These are phyloP conservation scores for Hemistola chrysoprasaria DNA, from an alignment of 2,888 invertebrate species.

Conservation along the genomic window DNA sequence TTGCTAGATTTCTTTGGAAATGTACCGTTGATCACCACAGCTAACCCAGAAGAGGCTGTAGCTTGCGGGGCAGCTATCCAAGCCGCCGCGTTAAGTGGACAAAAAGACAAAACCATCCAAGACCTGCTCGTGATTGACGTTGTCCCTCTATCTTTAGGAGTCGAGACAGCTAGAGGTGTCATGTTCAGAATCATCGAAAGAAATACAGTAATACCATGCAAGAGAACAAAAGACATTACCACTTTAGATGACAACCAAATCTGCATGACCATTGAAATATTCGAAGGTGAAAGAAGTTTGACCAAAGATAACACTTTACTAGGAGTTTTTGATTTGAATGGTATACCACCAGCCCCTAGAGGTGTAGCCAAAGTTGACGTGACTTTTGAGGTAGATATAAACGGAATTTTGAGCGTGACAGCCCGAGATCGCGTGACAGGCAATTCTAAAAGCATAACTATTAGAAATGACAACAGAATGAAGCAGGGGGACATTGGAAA, in stretches of 20 bases:
- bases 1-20: constrained; percentile 52
- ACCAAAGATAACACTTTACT: constrained; percentile 62
- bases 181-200: constrained; percentile 62
- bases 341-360: constrained; percentile 60
- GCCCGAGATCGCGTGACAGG: constrained; percentile 57
- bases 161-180: constrained; percentile 60
- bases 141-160: constrained; percentile 59
- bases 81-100: constrained; percentile 53
- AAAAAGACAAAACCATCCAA: constrained; percentile 41
- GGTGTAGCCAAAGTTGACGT: constrained; percentile 59
- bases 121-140: constrained; percentile 55
- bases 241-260: constrained; percentile 62
- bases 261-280: constrained; percentile 62
- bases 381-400: constrained; percentile 56
- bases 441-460: constrained; percentile 43
- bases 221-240: constrained; percentile 54
- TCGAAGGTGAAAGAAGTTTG: constrained; percentile 60
- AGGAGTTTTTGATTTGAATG: constrained; percentile 54
- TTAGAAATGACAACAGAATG: constrained; percentile 50
- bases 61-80: constrained; percentile 66
- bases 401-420: constrained; percentile 56
- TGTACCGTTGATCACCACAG: constrained; percentile 40
- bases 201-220: constrained; percentile 61
- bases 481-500: constrained; percentile 47
- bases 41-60: constrained; percentile 66